Base-by-base conservation (phyloP, 64 coral and sea anemone genomes). In the Stylophora pistillata region DNA sequence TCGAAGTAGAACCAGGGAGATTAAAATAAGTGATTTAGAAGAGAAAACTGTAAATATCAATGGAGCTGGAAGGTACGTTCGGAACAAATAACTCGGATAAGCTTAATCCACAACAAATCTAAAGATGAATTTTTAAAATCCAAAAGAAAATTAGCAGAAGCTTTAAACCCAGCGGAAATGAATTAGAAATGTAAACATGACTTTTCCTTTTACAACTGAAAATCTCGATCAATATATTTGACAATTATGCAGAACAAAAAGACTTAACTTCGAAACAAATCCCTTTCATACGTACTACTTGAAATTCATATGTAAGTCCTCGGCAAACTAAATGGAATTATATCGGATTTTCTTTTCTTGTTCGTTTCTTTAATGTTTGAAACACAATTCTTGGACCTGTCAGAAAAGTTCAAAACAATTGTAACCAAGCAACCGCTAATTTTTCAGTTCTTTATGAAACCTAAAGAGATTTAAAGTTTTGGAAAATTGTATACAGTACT, bases 151-250 rank as follows among this genome's bases (percentile, higher is more conserved):
- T 68, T 25, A 25, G 64, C 21, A 68, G 25, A 25, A 68, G 58
- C 30, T 78, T 15, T 27, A 53, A 57, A 53, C 56, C 21, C 23
- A 37, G 37, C 79, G 79, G 79, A 82, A 82, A 64, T 82, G 32
- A 82, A 82, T 47, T 82, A 17, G 37, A 29, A 78, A 78, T 13
- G 52, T 78, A 55, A 78, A 78, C 75, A 56, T 13, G 20, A 12
- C 5, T 82, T 68, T 64, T 37, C 79, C 58, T 58, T 82, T 65
- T 82, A 52, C 37, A 58, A 66, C 60, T 16, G 61, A 28, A 61
- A 26, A 56, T 12, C 73, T 52, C 73, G 73, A 76, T 31, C 73
- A 76, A 76, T 10, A 54, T 53, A 23, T 75, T 29, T 30, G 16
- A 56, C 30, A 58, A 30, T 59, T 80, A 9, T 12, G 15, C 10